Evolutionary conservation across 2,888 invertebrate species (phyloP), one percentile per base, ranked within the genome.

Genomic region (Melieria crassipennis): DNA sequence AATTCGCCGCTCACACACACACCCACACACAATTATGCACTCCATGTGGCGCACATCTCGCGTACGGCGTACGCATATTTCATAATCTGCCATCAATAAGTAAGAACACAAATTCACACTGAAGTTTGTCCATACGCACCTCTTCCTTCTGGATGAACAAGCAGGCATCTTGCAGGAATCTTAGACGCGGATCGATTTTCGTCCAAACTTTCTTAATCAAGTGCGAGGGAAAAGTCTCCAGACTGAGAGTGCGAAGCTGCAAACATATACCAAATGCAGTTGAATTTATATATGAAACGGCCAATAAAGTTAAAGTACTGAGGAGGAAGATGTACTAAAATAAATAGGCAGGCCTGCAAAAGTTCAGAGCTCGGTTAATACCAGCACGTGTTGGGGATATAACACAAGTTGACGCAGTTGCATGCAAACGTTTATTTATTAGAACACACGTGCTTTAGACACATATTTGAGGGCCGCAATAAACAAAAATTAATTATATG

Each of bases 181-280:
- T 63, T 65, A 79, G 78, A 30, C 78, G 81, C 9, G 76, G 70
- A 79, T 84, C 78, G 75, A 87, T 82, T 77, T 79, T 78, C 13
- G 79, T 80, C 63, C 87, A 78, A 72, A 85, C 81, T 80, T 81
- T 82, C 72, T 83, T 83, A 78, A 87, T 84, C 69, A 84, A 79
- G 45, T 81, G 78, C 4, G 86, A 86, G n/a, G 86, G 86, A 80
- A 83, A 86, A 30, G 80, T 77, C 69, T 83, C 86, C 69, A 86
- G 78, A 69, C 83, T 83, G 64, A 79, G 77, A 75, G 84, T 78
- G 64, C 79, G 79, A 65, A 87, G 76, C 86, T 86, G 78, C 55
- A 78, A 79, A 71, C 63, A 30, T 3, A 30, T 30, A 30, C 3
- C 30, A 30, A 30, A 30, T 30, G 30, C 30, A 30, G 30, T 30